phyloP scores from a whole-genome alignment of 2,888 invertebrate species.

The Drosophila limbata region DNA sequence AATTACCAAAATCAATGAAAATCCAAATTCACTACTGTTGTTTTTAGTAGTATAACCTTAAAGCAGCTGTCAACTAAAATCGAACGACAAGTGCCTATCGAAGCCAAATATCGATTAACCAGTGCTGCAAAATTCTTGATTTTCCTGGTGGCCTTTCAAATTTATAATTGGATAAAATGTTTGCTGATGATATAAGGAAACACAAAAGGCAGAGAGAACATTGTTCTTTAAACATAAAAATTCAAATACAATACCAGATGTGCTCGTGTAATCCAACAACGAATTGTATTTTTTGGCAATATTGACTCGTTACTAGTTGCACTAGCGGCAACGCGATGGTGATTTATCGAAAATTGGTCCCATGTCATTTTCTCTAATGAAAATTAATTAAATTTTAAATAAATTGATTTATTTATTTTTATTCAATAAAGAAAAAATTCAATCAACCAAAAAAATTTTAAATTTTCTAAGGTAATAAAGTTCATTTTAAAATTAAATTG shows the following conservation, averaged over 20 bases:
- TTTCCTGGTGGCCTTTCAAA: background rate
- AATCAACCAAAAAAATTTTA: too few species aligned
- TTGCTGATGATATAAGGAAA: background rate
- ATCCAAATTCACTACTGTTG: slow-evolving; percentile 46
- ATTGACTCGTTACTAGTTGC: slow-evolving; percentile 37
- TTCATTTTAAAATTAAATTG: too few species aligned
- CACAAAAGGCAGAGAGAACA: background rate
- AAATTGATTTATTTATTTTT: too few species aligned
- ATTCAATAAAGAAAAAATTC: too few species aligned
- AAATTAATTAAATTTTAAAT: too few species aligned
- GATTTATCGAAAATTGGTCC: too few species aligned
- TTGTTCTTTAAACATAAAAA: background rate
- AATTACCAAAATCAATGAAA: slow-evolving; percentile 65
- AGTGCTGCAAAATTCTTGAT: slow-evolving; percentile 33
- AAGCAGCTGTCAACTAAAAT: slow-evolving; percentile 73
- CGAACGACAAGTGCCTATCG: slow-evolving; percentile 30
- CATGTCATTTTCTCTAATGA: too few species aligned
- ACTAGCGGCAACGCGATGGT: too few species aligned
- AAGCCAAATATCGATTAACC: slow-evolving; percentile 21
- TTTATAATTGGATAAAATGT: background rate
- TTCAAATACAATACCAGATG: background rate
- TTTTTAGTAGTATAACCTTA: slow-evolving; percentile 65
- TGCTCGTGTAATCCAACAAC: background rate
- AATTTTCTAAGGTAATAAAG: too few species aligned
- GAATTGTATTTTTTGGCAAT: slow-evolving; percentile 21